Percentiles rank a stretch among this genome's conserved stretches.
Conservation (phyloP, 2,113 vertebrate species). For the Suncus etruscus region DNA sequence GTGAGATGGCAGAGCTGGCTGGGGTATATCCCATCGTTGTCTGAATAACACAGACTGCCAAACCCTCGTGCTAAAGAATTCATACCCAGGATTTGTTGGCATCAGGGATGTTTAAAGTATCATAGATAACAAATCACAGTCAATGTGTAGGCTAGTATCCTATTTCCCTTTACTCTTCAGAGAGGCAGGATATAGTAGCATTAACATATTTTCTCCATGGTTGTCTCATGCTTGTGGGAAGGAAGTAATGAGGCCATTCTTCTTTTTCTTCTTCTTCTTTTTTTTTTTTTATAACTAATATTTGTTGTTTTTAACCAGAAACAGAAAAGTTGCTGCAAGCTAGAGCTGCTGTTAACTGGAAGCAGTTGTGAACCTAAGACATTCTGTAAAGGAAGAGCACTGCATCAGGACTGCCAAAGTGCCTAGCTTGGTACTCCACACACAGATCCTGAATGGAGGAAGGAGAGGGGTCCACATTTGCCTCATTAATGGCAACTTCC, state of each 20-base stretch:
- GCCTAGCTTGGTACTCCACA: background rate
- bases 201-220: background rate
- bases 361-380: background rate
- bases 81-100: slow-evolving; percentile 47
- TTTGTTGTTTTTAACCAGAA: slow-evolving; percentile 37
- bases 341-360: slow-evolving; percentile 22
- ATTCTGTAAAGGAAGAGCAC: background rate
- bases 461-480: background rate
- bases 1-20: slow-evolving; percentile 23
- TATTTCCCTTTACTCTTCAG: slow-evolving; percentile 4
- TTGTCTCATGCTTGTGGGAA: background rate
- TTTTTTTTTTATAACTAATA: too few relatives aligned
- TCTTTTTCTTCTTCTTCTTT: too few relatives aligned
- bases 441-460: background rate
- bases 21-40: background rate
- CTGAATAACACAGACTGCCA: slow-evolving; percentile 26
- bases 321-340: slow-evolving; percentile 25
- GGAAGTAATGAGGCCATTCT: background rate
- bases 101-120: slow-evolving; percentile 46
- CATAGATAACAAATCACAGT: slow-evolving; percentile 9
- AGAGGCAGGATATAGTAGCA: background rate
- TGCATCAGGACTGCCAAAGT: background rate
- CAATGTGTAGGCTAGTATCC: background rate
- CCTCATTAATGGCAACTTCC: slow-evolving; percentile 15
- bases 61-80: background rate